A percentile compares a stretch with the other conserved stretches of the same genome.
These are phyloP conservation scores for Procambarus clarkii DNA, from an alignment of 1,140 invertebrate species.

Conservation along the genomic window DNA sequence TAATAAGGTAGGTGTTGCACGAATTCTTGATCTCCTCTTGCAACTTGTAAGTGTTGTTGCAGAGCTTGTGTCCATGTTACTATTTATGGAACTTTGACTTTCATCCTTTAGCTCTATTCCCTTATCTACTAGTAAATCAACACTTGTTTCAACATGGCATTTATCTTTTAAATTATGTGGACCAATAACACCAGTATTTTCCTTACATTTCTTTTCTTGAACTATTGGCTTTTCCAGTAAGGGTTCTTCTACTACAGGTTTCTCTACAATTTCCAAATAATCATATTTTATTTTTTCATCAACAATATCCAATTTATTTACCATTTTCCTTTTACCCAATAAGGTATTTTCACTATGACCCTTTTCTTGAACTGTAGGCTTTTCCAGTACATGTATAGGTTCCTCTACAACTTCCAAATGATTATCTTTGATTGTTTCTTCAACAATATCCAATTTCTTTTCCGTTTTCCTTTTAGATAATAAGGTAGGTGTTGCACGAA, in stretches of 20 bases:
- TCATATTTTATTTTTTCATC: background rate
- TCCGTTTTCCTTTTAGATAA: slow-evolving; percentile 20
- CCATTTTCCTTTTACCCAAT: slow-evolving; percentile 19
- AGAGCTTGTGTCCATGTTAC: background rate
- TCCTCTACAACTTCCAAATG: too few species aligned
- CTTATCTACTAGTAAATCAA: too few species aligned
- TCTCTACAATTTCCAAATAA: too few species aligned
- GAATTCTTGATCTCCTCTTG: slow-evolving; percentile 46
- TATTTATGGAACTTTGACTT: background rate
- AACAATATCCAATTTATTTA: background rate
- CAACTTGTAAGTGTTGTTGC: background rate
- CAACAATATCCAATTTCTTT: slow-evolving; percentile 3
- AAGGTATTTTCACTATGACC: too few species aligned
- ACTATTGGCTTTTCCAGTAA: too few species aligned
- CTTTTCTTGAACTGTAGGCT: too few species aligned
- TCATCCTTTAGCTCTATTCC: too few species aligned
- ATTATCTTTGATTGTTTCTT: too few species aligned
- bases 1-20: slow-evolving; percentile 22
- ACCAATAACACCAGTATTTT: background rate
- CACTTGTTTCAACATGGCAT: background rate
- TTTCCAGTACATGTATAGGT: too few species aligned
- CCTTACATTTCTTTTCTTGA: background rate
- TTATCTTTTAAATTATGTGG: background rate
- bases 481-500: slow-evolving; percentile 35
- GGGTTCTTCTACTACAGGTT: too few species aligned